phyloP scores from a whole-genome alignment of 2,113 vertebrate genomes.

The Synchiropus splendidus region DNA sequence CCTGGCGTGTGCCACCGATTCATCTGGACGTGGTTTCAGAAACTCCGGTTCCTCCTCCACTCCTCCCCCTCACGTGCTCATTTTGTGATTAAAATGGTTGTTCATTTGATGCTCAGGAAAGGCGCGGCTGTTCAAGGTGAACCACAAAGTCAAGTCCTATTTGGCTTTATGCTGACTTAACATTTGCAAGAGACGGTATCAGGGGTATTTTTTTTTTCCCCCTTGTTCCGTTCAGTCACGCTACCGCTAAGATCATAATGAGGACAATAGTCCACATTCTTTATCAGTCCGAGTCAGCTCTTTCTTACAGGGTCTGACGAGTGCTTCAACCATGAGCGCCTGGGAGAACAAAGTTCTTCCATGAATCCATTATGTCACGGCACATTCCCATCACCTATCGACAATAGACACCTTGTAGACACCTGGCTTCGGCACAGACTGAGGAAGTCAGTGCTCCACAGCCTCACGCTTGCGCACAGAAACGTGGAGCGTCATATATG shows the following conservation, averaged over 20 bases:
- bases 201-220: conserved; percentile 32
- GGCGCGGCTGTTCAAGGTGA: conserved; percentile 56
- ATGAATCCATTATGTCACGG: conserved; percentile 27
- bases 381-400: conserved; percentile 55
- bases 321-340: conserved; percentile 29
- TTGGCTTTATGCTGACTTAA: conserved; percentile 17
- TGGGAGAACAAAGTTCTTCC: conserved; percentile 21
- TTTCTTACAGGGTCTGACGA: conserved; percentile 25
- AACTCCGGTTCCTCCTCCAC: conserved; percentile 32
- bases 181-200: conserved; percentile 30
- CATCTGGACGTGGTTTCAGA: background rate
- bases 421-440: conserved; percentile 39
- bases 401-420: conserved; percentile 30
- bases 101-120: conserved; percentile 59
- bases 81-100: conserved; percentile 52
- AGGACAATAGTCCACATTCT: conserved; percentile 42
- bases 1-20: no score
- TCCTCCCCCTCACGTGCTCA: conserved; percentile 38
- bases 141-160: conserved; percentile 25
- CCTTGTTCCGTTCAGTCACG: conserved; percentile 20
- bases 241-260: conserved; percentile 37
- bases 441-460: no score
- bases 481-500: no score
- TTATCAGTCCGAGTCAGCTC: conserved; percentile 29
- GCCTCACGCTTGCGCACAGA: no score